Percentiles rank a stretch among this genome's conserved stretches.
Conservation (phyloP, 2,113 vertebrate genomes). For the Pungitius pungitius region DNA sequence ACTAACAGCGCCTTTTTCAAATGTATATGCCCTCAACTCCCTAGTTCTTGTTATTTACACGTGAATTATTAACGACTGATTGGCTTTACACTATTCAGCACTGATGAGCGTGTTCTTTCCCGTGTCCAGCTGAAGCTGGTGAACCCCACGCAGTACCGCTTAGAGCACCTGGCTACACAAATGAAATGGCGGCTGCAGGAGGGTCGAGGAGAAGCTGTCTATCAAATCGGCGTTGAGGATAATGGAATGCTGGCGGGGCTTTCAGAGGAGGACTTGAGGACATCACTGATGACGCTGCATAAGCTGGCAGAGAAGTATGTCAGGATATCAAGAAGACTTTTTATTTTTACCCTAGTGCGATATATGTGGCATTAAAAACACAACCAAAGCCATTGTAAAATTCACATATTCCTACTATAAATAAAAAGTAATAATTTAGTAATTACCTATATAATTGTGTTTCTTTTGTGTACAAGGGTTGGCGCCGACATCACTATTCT, state of each 20-base stretch:
- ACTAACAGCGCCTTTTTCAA: neutral
- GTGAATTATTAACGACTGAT: neutral
- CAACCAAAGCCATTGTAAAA: neutral
- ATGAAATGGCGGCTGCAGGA: slow-evolving; percentile 99
- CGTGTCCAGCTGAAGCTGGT: slow-evolving; percentile 90
- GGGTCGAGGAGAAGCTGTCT: slow-evolving; percentile 95
- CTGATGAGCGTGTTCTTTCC: slow-evolving; percentile 18
- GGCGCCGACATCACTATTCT: slow-evolving; percentile 96
- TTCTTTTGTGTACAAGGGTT: slow-evolving; percentile 80
- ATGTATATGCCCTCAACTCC: neutral
- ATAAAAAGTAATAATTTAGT: neutral
- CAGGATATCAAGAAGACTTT: too few species aligned
- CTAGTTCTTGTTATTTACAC: neutral
- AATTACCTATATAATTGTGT: neutral
- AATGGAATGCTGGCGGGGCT: slow-evolving; percentile 96
- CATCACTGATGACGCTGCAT: slow-evolving; percentile 93
- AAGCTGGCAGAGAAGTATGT: slow-evolving; percentile 95
- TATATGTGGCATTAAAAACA: neutral
- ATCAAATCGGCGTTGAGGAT: slow-evolving; percentile 98
- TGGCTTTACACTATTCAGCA: neutral
- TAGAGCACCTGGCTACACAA: slow-evolving; percentile 97
- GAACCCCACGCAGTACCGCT: slow-evolving; percentile 95
- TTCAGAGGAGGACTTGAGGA: slow-evolving; percentile 93
- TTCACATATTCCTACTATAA: neutral
- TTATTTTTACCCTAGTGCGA: neutral